phyloP scores from a whole-genome alignment of 1,140 invertebrate genomes.

The Carcinoscorpius rotundicauda region DNA sequence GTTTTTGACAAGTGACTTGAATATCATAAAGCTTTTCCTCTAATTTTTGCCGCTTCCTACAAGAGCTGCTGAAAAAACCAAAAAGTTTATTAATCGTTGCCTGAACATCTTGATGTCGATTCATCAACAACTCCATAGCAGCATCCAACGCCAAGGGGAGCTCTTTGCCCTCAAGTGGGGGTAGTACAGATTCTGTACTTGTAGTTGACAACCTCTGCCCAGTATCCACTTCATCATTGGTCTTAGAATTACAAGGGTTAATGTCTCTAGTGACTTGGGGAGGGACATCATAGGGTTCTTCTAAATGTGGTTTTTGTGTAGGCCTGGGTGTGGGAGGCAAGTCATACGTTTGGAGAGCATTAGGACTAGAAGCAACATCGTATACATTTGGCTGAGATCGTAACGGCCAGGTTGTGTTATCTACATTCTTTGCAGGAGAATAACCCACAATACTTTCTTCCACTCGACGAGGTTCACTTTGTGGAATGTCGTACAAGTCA shows the following conservation, averaged over 20 bases:
- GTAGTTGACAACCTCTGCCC: background rate
- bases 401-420: background rate
- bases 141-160: conserved; percentile 69
- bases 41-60: conserved; percentile 59
- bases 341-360: conserved; percentile 6
- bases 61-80: conserved; percentile 57
- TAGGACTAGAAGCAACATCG: conserved; percentile 13
- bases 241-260: conserved; percentile 14
- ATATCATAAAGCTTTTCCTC: conserved; percentile 57
- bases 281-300: conserved; percentile 36
- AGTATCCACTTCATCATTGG: background rate
- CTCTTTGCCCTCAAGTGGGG: conserved; percentile 34
- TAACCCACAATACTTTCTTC: too few relatives aligned
- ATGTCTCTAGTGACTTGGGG: conserved; percentile 35
- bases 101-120: conserved; percentile 50
- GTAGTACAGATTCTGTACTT: background rate
- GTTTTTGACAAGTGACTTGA: conserved; percentile 55
- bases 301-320: conserved; percentile 1
- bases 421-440: too few relatives aligned
- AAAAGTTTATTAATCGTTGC: conserved; percentile 43
- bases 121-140: conserved; percentile 68
- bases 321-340: conserved; percentile 16
- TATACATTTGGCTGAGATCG: conserved; percentile 13
- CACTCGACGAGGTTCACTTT: background rate
- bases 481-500: conserved; percentile 34